phyloP scores from a whole-genome alignment of 2,888 invertebrate genomes.

The Crossocerus cetratus region DNA sequence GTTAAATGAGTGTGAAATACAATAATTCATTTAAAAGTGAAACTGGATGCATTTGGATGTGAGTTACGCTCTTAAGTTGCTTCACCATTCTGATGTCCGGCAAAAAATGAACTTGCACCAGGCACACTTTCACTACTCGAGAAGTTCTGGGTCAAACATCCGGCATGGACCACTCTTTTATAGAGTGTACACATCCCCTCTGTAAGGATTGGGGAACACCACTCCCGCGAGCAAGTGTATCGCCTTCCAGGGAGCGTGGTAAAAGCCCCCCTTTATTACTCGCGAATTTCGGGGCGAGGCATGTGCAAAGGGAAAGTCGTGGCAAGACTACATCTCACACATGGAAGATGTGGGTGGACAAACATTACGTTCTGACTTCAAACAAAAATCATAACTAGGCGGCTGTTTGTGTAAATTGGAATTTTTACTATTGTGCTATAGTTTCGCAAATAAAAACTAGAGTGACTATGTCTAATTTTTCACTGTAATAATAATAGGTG shows the following conservation, averaged over 20 bases:
- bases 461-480: no score
- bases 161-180: conserved; percentile 71
- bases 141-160: conserved; percentile 73
- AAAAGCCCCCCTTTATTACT: no score
- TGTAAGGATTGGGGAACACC: conserved; percentile 45
- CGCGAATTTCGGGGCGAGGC: background rate
- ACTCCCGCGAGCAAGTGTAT: conserved; percentile 38
- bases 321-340: background rate
- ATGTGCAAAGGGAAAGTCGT: background rate
- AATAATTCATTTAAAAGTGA: no score
- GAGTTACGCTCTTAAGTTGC: background rate
- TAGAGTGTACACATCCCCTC: conserved; percentile 56
- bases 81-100: conserved; percentile 62
- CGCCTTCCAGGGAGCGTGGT: no score
- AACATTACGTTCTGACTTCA: no score
- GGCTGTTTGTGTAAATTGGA: no score
- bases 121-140: conserved; percentile 72
- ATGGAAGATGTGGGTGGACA: no score
- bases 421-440: no score
- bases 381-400: no score
- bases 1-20: no score
- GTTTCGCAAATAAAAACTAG: no score
- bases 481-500: no score
- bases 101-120: conserved; percentile 59
- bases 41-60: background rate